Conservation (phyloP, 2,797 vertebrate genomes). For the Petrocephalus schoutedeni region DNA sequence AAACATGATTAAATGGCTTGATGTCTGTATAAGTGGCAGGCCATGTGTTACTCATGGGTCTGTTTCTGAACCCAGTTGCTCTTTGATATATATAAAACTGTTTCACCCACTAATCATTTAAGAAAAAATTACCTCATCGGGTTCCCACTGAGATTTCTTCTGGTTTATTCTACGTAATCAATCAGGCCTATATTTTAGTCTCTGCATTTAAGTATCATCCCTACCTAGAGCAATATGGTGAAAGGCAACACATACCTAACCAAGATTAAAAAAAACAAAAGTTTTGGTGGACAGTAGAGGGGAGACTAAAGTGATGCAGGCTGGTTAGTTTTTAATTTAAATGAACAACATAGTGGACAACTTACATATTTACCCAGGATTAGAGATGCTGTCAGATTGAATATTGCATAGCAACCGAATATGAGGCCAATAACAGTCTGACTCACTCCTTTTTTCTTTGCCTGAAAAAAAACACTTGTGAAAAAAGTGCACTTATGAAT, state of each 20-base stretch:
- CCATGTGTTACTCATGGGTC: neutral
- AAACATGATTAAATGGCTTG: no score
- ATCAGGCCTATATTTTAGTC: neutral
- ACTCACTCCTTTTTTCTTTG: constrained; percentile 79
- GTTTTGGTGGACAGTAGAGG: neutral
- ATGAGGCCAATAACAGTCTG: constrained; percentile 80
- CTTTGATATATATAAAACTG: neutral
- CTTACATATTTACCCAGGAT: constrained; percentile 88
- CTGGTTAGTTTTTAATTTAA: neutral
- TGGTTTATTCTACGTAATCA: neutral
- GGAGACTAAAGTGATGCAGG: constrained; percentile 1
- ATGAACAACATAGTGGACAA: constrained; percentile 32
- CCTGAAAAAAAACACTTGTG: constrained; percentile 55
- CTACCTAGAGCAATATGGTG: neutral
- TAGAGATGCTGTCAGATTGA: constrained; percentile 73
- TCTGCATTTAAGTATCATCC: neutral
- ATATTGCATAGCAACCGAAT: constrained; percentile 86
- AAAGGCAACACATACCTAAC: neutral
- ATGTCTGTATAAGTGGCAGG: neutral
- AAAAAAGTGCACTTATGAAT: no score
- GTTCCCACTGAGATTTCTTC: neutral
- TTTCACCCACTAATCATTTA: no score
- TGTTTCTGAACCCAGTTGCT: neutral
- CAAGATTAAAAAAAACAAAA: neutral
- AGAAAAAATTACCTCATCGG: neutral